Base-by-base conservation (phyloP, 2,888 invertebrate genomes). In the Pseudoips prasinana region DNA sequence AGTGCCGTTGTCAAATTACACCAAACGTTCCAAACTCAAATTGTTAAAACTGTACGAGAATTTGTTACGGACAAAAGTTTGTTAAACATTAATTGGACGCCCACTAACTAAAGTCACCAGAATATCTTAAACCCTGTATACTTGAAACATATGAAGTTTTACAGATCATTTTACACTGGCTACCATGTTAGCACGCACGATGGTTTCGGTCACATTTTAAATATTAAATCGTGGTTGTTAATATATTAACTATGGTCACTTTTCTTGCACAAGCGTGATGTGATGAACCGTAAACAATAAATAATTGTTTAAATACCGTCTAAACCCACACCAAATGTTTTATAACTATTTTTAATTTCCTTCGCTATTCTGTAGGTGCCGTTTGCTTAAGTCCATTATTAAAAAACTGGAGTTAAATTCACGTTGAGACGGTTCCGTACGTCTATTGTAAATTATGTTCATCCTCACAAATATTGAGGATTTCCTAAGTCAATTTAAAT, bases 11-110 rank as follows among this genome's bases (percentile, higher is more conserved):
- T 77, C 79, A 80, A 84, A 83, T 83, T 83, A 83, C 71, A 68
- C 59, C 55, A 60, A 20, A 70, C 73, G 73, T 77, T 74, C 64
- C 55, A 80, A 77, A 77, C 66, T 75, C 67, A 75, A 86, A 86
- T 85, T 82, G 85, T 86, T 86, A 81, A 82, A 84, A 85, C 85
- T 86, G 84, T 86, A 85, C 76, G 86, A 86, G 73, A 65, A 83
- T 86, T 86, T 62, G 85, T 75, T 73, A 83, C 79, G 82, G 79
- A 66, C 61, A 53, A 72, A 72, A 81, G 80, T 84, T 85, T 80
- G 82, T 82, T 84, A 79, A 75, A 70, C 73, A 63, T 70, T 85
- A 86, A 86, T 86, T 85, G 84, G 77, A 82, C 80, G 69, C 75
- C 69, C 75, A 75, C 74, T 58, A 71, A 53, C 54, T 30, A 50